A percentile compares a stretch with the other conserved stretches of the same genome.
Evolutionary conservation across 1,140 invertebrate species (phyloP).

Genomic region (Drosophila virilis): DNA sequence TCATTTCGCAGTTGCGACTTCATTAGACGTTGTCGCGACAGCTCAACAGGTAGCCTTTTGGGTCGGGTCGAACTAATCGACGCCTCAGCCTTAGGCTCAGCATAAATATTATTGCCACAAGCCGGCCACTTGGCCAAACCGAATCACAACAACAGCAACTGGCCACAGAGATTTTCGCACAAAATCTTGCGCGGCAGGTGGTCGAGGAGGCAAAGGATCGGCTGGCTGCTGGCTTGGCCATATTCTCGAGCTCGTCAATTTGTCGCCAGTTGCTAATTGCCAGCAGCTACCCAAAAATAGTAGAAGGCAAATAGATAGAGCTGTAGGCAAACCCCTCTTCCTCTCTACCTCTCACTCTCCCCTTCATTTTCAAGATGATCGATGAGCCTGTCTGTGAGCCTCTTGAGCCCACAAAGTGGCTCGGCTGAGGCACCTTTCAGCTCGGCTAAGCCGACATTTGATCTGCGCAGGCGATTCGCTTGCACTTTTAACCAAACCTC

Average conservation of each 20-base stretch:
- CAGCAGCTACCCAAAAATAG: constrained; percentile 14
- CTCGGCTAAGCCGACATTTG: constrained; percentile 32
- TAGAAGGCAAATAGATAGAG: neutral
- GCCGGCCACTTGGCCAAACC: constrained; percentile 38
- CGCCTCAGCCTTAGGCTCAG: constrained; percentile 5
- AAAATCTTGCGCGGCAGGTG: constrained; percentile 54
- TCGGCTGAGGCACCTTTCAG: constrained; percentile 13
- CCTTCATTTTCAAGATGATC: constrained; percentile 14
- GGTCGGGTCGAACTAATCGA: neutral
- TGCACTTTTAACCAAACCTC: constrained; percentile 15
- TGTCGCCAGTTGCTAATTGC: constrained; percentile 80
- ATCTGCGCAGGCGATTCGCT: constrained; percentile 26
- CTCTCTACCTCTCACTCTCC: neutral
- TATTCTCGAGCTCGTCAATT: constrained; percentile 59
- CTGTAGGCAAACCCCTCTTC: neutral
- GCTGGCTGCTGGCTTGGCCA: constrained; percentile 3
- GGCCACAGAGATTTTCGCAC: neutral
- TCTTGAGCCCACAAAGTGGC: constrained; percentile 9
- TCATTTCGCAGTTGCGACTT: constrained; percentile 69
- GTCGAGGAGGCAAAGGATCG: constrained; percentile 4
- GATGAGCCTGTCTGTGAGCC: constrained; percentile 9
- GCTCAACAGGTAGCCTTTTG: constrained; percentile 34
- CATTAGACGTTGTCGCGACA: constrained; percentile 47
- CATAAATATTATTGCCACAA: constrained; percentile 80
- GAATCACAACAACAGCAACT: constrained; percentile 35